Percentiles rank a stretch among this genome's conserved stretches.
Evolutionary conservation across 2,113 vertebrate species (phyloP).

Genomic region (Odobenus rosmarus): DNA sequence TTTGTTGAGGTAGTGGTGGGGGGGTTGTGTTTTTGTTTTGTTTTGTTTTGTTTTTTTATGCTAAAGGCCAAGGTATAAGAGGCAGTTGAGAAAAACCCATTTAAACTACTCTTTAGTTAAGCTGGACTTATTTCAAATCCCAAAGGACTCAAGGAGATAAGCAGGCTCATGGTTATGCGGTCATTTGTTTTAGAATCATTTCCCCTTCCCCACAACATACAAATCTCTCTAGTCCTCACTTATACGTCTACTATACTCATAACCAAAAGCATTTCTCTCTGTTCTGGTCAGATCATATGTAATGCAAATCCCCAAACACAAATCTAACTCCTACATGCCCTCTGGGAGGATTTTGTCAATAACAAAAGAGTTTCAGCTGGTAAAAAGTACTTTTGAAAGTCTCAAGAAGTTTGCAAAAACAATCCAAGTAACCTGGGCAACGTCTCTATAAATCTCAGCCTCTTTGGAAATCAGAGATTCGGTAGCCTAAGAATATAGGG

Average conservation of each 20-base stretch:
- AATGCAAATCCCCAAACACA: conserved; percentile 64
- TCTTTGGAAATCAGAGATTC: not conserved
- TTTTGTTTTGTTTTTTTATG: not conserved
- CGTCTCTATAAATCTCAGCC: not conserved
- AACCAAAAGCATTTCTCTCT: not conserved
- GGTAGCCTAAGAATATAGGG: not conserved
- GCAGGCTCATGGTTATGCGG: not conserved
- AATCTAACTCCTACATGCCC: not conserved
- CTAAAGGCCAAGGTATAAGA: not conserved
- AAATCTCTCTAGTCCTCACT: not conserved
- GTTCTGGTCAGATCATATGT: conserved; percentile 41
- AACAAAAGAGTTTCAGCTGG: conserved; percentile 25
- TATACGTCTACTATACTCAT: not conserved
- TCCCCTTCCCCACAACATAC: not conserved
- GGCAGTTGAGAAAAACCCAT: not conserved
- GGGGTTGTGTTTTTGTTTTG: not conserved
- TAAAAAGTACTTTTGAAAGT: conserved; percentile 28
- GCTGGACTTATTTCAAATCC: not conserved
- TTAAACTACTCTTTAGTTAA: not conserved
- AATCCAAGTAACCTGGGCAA: not conserved
- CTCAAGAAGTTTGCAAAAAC: not conserved
- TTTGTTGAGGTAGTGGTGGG: not conserved
- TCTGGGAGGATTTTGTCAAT: conserved; percentile 32
- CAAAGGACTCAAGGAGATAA: not conserved
- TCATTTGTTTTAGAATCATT: not conserved